Conservation (phyloP, 2,888 invertebrate species). For the Zygothrica quintamaculata region DNA sequence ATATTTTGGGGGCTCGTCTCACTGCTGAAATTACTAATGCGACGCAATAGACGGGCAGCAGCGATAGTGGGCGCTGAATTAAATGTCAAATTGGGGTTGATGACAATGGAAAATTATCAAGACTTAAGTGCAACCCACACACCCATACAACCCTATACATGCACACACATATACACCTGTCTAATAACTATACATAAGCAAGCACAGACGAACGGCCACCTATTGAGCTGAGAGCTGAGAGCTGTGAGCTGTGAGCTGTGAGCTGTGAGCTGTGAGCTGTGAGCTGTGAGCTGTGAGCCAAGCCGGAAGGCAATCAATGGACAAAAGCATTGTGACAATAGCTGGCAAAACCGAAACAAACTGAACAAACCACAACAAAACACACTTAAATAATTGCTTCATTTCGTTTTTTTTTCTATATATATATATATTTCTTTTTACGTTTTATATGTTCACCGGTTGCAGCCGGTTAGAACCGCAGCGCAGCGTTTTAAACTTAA, state of each 20-base stretch:
- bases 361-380: conserved; percentile 17
- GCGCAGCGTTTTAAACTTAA: conserved; percentile 21
- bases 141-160: too few relatives aligned
- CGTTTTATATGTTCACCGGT: conserved; percentile 39
- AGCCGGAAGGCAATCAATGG: conserved; percentile 61
- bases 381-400: conserved; percentile 64
- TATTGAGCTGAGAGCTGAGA: conserved; percentile 2
- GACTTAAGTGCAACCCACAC: conserved; percentile 9
- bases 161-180: conserved; percentile 18
- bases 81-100: conserved; percentile 51
- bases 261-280: conserved; percentile 18
- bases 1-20: conserved; percentile 77
- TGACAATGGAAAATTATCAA: conserved; percentile 33
- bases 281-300: conserved; percentile 13
- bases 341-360: conserved; percentile 8
- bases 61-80: conserved; percentile 8
- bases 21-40: conserved; percentile 66
- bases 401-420: conserved; percentile 23
- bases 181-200: conserved; percentile 2
- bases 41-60: conserved; percentile 14
- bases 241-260: conserved; percentile 13
- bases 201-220: too few relatives aligned
- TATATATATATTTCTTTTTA: too few relatives aligned
- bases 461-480: conserved; percentile 66
- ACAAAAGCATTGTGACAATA: conserved; percentile 36